These are phyloP conservation scores for Mobula hypostoma DNA, from an alignment of 2,113 vertebrate species.

Conservation along the genomic window DNA sequence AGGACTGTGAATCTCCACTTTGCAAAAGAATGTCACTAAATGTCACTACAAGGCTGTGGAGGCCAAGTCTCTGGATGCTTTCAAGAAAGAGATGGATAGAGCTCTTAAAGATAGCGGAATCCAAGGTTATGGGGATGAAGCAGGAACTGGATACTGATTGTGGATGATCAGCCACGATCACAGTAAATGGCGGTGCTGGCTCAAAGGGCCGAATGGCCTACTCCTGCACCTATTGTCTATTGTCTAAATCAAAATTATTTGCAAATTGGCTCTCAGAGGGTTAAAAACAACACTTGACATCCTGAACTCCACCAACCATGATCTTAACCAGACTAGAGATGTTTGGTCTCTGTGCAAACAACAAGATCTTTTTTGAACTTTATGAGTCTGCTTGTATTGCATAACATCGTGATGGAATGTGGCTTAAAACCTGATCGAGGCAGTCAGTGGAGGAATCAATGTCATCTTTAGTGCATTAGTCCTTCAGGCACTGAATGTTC, in stretches of 20 bases:
- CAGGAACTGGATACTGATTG: too few species aligned
- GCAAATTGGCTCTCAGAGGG: not conserved
- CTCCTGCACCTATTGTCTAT: too few species aligned
- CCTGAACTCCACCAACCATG: not conserved
- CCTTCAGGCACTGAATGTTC: not conserved
- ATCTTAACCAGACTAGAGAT: not conserved
- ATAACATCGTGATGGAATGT: not conserved
- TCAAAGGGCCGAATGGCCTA: too few species aligned
- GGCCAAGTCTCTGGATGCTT: too few species aligned
- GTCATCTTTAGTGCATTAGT: not conserved
- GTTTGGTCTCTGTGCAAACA: not conserved
- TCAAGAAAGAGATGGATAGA: too few species aligned
- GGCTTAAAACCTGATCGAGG: not conserved
- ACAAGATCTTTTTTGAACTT: not conserved
- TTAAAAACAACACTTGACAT: not conserved
- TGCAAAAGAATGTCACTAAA: not conserved
- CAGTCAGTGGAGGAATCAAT: not conserved
- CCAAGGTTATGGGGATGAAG: too few species aligned
- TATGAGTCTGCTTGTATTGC: not conserved
- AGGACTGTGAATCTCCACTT: not conserved
- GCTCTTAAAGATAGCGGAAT: too few species aligned
- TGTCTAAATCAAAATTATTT: not conserved
- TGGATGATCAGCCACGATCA: too few species aligned
- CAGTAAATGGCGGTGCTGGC: too few species aligned
- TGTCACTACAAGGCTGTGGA: too few species aligned